Evolutionary conservation across 2,888 invertebrate species (phyloP).

Genomic region (Ectobius pallidus): DNA sequence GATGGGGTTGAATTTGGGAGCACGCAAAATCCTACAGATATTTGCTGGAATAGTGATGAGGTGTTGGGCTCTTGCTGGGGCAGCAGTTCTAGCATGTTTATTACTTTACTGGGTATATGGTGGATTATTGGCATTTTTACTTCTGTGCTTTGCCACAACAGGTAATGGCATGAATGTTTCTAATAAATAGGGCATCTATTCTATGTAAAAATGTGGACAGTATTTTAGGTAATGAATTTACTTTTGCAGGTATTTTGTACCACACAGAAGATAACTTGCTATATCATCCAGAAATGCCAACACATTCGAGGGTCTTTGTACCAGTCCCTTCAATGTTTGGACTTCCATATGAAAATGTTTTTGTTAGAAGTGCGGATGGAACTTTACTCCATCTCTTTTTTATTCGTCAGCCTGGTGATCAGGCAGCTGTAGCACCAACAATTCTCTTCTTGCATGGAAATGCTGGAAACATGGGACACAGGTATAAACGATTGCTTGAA

Average conservation of each 20-base stretch:
- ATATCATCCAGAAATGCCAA: conserved; percentile 89
- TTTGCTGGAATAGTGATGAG: conserved; percentile 57
- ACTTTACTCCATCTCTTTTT: conserved; percentile 81
- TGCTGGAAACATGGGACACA: conserved; percentile 96
- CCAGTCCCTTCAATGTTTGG: conserved; percentile 85
- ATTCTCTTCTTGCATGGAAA: conserved; percentile 94
- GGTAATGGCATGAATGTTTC: too few species aligned
- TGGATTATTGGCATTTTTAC: conserved; percentile 70
- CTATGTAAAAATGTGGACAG: too few species aligned
- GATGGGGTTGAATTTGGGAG: conserved; percentile 32
- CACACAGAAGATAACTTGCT: conserved; percentile 84
- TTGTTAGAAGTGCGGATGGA: conserved; percentile 76
- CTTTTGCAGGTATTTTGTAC: conserved; percentile 73
- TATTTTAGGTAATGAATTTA: too few species aligned
- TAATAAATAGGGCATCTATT: too few species aligned
- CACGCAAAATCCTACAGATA: conserved; percentile 37
- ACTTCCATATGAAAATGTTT: conserved; percentile 84
- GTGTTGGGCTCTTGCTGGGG: conserved; percentile 79
- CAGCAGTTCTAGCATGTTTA: conserved; percentile 75
- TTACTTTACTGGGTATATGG: conserved; percentile 86
- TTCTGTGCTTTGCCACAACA: conserved; percentile 72
- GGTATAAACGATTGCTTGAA: too few species aligned
- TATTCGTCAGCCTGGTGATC: conserved; percentile 73
- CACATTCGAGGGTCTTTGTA: conserved; percentile 86
- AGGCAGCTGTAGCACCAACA: conserved; percentile 76